Evolutionary conservation across 2,888 invertebrate species (phyloP).

Genomic region (Druceiella hillmani): DNA sequence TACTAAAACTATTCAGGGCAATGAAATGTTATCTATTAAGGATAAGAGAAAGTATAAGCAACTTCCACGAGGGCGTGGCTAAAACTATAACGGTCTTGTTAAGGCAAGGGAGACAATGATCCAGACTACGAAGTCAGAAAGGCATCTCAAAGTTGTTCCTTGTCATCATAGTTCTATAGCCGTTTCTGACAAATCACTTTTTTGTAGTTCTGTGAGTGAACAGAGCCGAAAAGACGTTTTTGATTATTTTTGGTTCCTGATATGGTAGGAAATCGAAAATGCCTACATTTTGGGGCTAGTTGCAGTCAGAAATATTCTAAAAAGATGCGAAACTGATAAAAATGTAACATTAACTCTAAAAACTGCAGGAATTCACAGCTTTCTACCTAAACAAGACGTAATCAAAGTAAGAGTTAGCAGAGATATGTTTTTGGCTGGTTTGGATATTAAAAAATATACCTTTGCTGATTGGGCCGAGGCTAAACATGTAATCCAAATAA

Average conservation of each 20-base stretch:
- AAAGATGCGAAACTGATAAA: conserved; percentile 7
- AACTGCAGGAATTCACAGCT: conserved; percentile 8
- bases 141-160: too few species aligned
- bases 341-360: conserved; percentile 4
- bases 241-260: conserved; percentile 9
- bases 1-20: too few species aligned
- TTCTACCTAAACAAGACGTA: conserved; percentile 7
- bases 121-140: too few species aligned
- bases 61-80: too few species aligned
- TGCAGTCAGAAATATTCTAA: conserved; percentile 5
- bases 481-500: conserved; percentile 5
- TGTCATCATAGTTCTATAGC: too few species aligned
- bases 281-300: conserved; percentile 5
- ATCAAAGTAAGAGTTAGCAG: conserved; percentile 10
- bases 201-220: conserved; percentile 2
- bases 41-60: too few species aligned
- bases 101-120: too few species aligned
- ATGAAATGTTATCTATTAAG: too few species aligned
- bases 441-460: conserved; percentile 1
- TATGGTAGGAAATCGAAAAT: conserved; percentile 7
- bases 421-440: conserved; percentile 8
- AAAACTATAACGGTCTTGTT: too few species aligned
- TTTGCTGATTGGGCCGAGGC: conserved; percentile 2
- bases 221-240: conserved; percentile 7
- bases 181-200: conserved; percentile 9